These are phyloP conservation scores for Drosophila demipolita DNA, from an alignment of 2,888 invertebrate species.

Conservation along the genomic window DNA sequence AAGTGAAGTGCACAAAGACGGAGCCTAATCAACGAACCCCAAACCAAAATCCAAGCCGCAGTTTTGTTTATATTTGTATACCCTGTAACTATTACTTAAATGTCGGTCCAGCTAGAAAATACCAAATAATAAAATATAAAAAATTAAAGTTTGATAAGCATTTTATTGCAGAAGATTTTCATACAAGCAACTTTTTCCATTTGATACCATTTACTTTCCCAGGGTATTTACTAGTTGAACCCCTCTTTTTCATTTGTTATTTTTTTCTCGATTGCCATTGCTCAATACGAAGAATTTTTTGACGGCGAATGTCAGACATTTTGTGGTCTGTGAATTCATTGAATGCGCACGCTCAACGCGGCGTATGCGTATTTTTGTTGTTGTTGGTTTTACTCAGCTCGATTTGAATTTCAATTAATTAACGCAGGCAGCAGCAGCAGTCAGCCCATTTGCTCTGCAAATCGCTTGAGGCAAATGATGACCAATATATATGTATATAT, in stretches of 20 bases:
- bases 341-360: constrained; percentile 47
- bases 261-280: constrained; percentile 43
- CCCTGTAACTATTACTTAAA: background rate
- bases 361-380: constrained; percentile 57
- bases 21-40: constrained; percentile 60
- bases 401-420: constrained; percentile 57
- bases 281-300: constrained; percentile 61
- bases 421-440: constrained; percentile 28
- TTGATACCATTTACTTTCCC: background rate
- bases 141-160: fast-evolving
- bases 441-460: constrained; percentile 55
- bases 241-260: background rate
- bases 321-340: constrained; percentile 20
- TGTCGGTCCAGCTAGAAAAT: too few species aligned
- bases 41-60: constrained; percentile 33
- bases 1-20: constrained; percentile 19
- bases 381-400: background rate
- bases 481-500: background rate
- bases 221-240: constrained; percentile 1
- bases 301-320: constrained; percentile 45
- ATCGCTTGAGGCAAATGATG: constrained; percentile 26
- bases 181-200: background rate
- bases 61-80: constrained; percentile 19
- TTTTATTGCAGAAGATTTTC: background rate
- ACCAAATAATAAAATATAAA: background rate